Conservation (phyloP, 2,113 vertebrate genomes). For the Megalops atlanticus region DNA sequence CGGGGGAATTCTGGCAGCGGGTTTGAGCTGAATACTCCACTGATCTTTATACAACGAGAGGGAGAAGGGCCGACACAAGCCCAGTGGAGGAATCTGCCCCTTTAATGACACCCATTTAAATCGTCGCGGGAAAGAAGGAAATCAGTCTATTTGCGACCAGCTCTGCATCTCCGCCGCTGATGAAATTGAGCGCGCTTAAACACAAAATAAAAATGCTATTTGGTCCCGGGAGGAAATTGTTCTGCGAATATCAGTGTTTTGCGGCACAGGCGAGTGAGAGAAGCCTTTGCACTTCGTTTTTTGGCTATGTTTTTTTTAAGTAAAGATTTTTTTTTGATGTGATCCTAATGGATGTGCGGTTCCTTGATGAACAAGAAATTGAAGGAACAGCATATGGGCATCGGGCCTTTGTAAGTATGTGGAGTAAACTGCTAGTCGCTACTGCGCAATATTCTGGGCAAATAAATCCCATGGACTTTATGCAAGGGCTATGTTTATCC, state of each 20-base stretch:
- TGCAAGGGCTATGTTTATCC: not conserved
- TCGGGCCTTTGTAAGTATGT: slow-evolving; percentile 8
- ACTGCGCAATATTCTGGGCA: not conserved
- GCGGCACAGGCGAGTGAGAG: not conserved
- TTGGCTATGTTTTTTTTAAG: not conserved
- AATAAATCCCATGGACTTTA: not conserved
- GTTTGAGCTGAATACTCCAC: slow-evolving; percentile 4
- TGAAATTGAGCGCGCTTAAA: not conserved
- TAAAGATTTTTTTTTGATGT: not conserved
- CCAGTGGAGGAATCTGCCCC: not conserved
- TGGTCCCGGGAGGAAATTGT: not conserved
- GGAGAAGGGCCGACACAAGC: not conserved
- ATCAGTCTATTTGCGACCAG: not conserved
- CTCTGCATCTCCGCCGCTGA: not conserved
- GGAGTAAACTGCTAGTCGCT: slow-evolving; percentile 5
- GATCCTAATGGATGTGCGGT: slow-evolving; percentile 15
- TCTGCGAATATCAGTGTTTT: not conserved
- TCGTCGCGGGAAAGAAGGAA: not conserved
- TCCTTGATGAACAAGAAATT: slow-evolving; percentile 26
- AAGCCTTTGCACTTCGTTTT: not conserved
- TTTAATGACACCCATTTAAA: slow-evolving; percentile 3
- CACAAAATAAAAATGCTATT: slow-evolving; percentile 1
- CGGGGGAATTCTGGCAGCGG: not conserved
- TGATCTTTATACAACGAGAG: not conserved
- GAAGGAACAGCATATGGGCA: not conserved